These are phyloP conservation scores for Erythrocercus mccallii DNA, from an alignment of 2,113 vertebrate species.

Conservation along the genomic window DNA sequence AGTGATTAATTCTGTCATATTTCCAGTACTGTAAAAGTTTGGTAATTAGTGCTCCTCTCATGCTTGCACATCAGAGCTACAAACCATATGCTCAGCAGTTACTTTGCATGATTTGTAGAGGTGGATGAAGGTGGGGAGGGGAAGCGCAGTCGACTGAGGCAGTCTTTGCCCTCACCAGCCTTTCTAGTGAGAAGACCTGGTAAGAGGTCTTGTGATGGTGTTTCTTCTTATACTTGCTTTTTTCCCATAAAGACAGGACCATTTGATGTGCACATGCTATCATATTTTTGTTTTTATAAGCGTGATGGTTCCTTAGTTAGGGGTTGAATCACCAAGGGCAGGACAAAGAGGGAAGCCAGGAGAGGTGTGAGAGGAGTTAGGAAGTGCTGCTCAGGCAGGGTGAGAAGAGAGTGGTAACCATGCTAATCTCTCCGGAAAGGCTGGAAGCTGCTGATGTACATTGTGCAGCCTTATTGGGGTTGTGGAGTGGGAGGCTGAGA, in stretches of 20 bases:
- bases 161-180: background rate
- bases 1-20: background rate
- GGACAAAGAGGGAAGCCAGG: background rate
- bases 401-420: background rate
- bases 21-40: background rate
- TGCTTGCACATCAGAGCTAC: background rate
- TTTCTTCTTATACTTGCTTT: background rate
- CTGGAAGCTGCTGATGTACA: fast-evolving
- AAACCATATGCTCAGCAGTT: background rate
- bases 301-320: background rate
- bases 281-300: background rate
- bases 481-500: background rate
- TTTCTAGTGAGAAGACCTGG: background rate
- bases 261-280: background rate
- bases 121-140: background rate
- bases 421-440: background rate
- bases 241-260: background rate
- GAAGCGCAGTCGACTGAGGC: background rate
- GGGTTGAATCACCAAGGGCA: background rate
- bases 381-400: background rate
- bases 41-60: background rate
- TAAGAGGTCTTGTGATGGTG: background rate
- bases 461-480: background rate
- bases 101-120: background rate
- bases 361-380: background rate